Conservation (phyloP, 2,797 vertebrate species). For the Anguilla obscura region DNA sequence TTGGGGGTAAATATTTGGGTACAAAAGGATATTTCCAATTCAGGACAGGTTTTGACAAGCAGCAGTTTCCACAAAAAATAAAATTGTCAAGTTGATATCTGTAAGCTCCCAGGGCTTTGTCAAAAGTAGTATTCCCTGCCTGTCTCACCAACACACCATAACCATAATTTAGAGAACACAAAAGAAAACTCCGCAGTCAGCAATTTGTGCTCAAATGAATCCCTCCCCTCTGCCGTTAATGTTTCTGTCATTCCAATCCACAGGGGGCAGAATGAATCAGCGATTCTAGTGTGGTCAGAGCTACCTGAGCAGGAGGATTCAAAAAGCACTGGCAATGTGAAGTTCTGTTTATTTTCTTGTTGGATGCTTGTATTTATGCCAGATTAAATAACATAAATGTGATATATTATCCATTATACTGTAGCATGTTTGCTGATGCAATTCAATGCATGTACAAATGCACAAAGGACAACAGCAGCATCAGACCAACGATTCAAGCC, state of each 20-base stretch:
- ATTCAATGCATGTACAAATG: not conserved
- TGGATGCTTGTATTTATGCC: not conserved
- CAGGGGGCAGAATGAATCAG: not conserved
- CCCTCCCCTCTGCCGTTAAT: not conserved
- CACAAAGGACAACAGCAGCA: not conserved
- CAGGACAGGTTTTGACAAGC: not conserved
- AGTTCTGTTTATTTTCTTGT: not conserved
- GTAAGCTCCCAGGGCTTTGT: not conserved
- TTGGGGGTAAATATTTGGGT: not conserved
- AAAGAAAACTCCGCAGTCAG: not conserved
- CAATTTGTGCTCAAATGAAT: not conserved
- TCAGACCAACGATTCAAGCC: not conserved
- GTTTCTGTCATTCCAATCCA: not conserved
- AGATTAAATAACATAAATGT: not conserved
- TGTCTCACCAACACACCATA: not conserved
- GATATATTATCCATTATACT: not conserved
- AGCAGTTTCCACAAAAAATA: not conserved
- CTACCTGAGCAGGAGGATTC: not conserved
- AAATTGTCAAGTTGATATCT: conserved; percentile 5
- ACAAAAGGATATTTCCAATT: not conserved
- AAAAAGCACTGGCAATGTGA: not conserved
- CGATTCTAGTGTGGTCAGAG: not conserved
- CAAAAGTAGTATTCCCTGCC: not conserved
- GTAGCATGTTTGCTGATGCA: not conserved
- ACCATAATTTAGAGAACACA: conserved; percentile 18